Conservation (phyloP, 2,113 vertebrate genomes). For the Hippocampus guttulatus region DNA sequence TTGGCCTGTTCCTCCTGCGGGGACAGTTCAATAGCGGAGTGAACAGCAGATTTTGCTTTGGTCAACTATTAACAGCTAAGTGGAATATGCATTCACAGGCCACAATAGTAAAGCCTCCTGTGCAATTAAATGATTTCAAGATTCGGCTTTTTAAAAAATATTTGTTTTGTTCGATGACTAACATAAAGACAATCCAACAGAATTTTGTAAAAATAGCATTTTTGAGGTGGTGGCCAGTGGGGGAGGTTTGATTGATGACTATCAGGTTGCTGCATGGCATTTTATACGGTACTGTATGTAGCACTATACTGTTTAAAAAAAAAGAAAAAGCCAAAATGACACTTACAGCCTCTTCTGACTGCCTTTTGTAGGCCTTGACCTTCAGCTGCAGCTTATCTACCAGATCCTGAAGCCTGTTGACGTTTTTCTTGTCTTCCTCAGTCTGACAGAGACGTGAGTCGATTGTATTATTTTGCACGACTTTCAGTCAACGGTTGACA, state of each 20-base stretch:
- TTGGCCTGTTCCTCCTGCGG: constrained; percentile 70
- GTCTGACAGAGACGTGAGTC: constrained; percentile 41
- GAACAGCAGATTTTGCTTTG: neutral
- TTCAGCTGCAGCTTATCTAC: constrained; percentile 74
- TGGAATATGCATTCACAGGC: no score
- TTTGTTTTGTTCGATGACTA: neutral
- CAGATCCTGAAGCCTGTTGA: constrained; percentile 63
- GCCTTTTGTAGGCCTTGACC: constrained; percentile 78
- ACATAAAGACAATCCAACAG: no score
- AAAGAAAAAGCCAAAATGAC: neutral
- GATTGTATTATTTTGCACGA: neutral
- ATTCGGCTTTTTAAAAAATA: no score
- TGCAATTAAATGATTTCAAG: no score
- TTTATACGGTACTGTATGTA: neutral
- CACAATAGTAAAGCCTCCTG: no score
- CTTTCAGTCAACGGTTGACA: neutral
- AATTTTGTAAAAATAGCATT: neutral
- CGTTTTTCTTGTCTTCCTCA: constrained; percentile 70
- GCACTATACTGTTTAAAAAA: neutral
- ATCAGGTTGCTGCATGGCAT: neutral
- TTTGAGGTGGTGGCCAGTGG: neutral
- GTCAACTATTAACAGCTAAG: neutral
- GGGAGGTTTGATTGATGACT: neutral
- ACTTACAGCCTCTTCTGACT: constrained; percentile 67
- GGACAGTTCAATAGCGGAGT: constrained; percentile 13